Evolutionary conservation across 2,797 vertebrate genomes (phyloP).

Genomic region (Gambelia wislizenii): DNA sequence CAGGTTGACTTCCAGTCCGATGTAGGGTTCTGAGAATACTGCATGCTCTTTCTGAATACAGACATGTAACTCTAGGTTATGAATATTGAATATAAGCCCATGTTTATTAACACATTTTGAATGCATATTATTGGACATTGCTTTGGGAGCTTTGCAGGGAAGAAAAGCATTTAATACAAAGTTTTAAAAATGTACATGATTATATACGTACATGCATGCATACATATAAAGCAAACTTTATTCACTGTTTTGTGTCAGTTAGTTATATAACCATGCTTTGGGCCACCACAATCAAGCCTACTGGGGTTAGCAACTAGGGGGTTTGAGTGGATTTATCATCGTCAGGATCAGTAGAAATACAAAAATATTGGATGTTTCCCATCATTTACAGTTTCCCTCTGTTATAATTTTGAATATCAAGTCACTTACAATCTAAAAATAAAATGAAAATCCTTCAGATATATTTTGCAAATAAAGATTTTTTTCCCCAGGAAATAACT

Average conservation of each 20-base stretch:
- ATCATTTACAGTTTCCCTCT: not conserved
- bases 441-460: not conserved
- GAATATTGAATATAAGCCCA: too few relatives aligned
- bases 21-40: too few relatives aligned
- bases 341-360: not conserved
- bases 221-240: not conserved
- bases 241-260: not conserved
- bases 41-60: too few relatives aligned
- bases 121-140: too few relatives aligned
- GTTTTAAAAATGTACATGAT: not conserved
- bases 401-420: not conserved
- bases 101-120: too few relatives aligned
- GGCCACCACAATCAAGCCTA: not conserved
- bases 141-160: too few relatives aligned
- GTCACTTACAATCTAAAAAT: not conserved
- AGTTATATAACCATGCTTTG: not conserved
- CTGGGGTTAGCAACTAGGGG: not conserved
- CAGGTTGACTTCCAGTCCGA: too few relatives aligned
- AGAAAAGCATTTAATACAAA: too few relatives aligned
- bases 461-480: not conserved
- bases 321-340: not conserved
- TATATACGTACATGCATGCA: not conserved
- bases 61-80: too few relatives aligned
- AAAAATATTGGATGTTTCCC: not conserved
- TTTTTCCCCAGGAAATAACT: not conserved